Evolutionary conservation across 2,113 vertebrate genomes (phyloP).

Genomic region (Pseudorhombus dupliciocellatus): DNA sequence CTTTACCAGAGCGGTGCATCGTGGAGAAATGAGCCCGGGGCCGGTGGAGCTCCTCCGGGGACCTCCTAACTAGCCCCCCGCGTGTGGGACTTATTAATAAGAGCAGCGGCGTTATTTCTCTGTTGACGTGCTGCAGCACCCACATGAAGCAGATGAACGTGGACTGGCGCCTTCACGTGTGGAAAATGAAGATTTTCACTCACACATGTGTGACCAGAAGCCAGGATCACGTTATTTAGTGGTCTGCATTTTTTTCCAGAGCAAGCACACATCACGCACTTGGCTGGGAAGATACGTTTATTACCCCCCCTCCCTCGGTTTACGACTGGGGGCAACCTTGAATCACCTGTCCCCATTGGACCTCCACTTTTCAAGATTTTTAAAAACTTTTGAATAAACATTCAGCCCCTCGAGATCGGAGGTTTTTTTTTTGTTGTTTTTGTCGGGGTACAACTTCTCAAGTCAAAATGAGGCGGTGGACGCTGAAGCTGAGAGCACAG

Average conservation of each 20-base stretch:
- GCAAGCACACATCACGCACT: constrained; percentile 40
- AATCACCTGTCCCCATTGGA: constrained; percentile 35
- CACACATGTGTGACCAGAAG: constrained; percentile 69
- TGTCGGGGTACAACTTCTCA: constrained; percentile 42
- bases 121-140: constrained; percentile 16
- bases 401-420: constrained; percentile 31
- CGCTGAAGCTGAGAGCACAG: constrained; percentile 66
- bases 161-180: constrained; percentile 67
- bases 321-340: constrained; percentile 50
- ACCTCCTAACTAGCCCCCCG: constrained; percentile 48
- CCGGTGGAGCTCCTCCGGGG: constrained; percentile 49
- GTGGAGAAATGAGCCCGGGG: constrained; percentile 55
- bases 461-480: constrained; percentile 78
- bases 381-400: constrained; percentile 30
- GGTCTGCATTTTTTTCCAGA: constrained; percentile 41
- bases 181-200: constrained; percentile 77
- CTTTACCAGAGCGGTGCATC: constrained; percentile 22
- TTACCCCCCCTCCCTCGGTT: constrained; percentile 47
- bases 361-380: constrained; percentile 26
- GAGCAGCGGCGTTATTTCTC: constrained; percentile 18
- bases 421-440: constrained; percentile 31
- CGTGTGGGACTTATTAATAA: constrained; percentile 32
- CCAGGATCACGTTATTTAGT: constrained; percentile 79
- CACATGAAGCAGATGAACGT: constrained; percentile 67
- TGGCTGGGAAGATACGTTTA: constrained; percentile 45